Percentiles rank a stretch among this genome's conserved stretches.
phyloP scores from a whole-genome alignment of 2,888 invertebrate species.

The Acleris laterana region DNA sequence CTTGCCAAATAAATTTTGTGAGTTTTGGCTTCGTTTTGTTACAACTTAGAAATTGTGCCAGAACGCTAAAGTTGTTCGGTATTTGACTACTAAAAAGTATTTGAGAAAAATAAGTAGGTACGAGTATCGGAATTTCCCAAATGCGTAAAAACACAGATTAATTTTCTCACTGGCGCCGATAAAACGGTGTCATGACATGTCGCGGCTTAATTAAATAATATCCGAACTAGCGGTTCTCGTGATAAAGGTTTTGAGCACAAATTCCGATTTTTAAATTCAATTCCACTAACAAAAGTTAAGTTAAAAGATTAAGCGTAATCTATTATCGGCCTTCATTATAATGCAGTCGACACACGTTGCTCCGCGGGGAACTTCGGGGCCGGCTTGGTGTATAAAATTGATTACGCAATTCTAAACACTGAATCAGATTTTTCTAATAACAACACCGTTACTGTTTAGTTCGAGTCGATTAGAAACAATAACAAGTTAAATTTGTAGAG shows the following conservation, averaged over 20 bases:
- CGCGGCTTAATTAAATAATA: slow-evolving; percentile 28
- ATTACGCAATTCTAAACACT: slow-evolving; percentile 66
- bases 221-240: slow-evolving; percentile 23
- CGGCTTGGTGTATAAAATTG: slow-evolving; percentile 65
- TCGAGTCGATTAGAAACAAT: slow-evolving; percentile 7
- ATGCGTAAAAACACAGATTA: slow-evolving; percentile 18
- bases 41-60: too few relatives aligned
- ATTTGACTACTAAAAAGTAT: background rate
- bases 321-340: slow-evolving; percentile 37
- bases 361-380: slow-evolving; percentile 59
- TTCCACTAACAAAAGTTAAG: slow-evolving; percentile 33
- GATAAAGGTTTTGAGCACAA: slow-evolving; percentile 34
- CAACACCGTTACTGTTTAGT: slow-evolving; percentile 57
- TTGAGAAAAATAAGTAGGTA: background rate
- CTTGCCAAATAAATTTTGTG: too few relatives aligned
- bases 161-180: slow-evolving; percentile 26
- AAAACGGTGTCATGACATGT: slow-evolving; percentile 35
- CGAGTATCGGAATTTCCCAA: slow-evolving; percentile 8
- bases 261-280: slow-evolving; percentile 30
- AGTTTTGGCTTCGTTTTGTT: too few relatives aligned
- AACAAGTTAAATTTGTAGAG: slow-evolving; percentile 2
- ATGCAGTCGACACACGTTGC: slow-evolving; percentile 54
- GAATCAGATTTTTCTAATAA: slow-evolving; percentile 55
- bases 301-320: slow-evolving; percentile 28
- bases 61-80: background rate